phyloP scores from a whole-genome alignment of 2,113 vertebrate species.

The Hassar affinis region DNA sequence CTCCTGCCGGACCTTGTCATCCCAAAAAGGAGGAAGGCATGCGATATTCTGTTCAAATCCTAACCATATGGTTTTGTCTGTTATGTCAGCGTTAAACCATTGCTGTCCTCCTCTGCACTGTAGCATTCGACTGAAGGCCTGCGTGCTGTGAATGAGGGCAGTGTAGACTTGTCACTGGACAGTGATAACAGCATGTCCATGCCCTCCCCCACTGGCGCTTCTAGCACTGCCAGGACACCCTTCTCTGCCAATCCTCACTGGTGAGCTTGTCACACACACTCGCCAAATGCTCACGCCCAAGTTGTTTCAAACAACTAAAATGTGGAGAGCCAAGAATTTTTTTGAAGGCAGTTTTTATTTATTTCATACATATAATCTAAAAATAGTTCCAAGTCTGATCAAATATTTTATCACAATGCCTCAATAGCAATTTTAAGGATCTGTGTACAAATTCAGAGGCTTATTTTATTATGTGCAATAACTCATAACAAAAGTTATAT shows the following conservation, averaged over 20 bases:
- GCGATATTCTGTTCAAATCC: not conserved
- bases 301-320: not conserved
- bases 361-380: not conserved
- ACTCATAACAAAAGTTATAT: not conserved
- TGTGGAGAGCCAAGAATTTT: not conserved
- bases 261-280: constrained; percentile 60
- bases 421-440: not conserved
- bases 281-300: not conserved
- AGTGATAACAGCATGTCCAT: constrained; percentile 92
- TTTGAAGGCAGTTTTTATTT: not conserved
- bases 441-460: not conserved
- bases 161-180: constrained; percentile 85
- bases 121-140: constrained; percentile 85
- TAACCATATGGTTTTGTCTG: not conserved
- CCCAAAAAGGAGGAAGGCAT: constrained; percentile 84
- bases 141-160: constrained; percentile 79
- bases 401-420: not conserved
- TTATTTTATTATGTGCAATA: not conserved
- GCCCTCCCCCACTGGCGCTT: constrained; percentile 76
- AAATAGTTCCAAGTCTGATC: too few species aligned
- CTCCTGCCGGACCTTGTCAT: constrained; percentile 80
- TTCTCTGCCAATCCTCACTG: constrained; percentile 81
- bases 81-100: not conserved
- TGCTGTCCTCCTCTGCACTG: not conserved
- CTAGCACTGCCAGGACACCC: constrained; percentile 75